Evolutionary conservation across 2,797 vertebrate genomes (phyloP).

Genomic region (Paratrypauchen microcephalus): DNA sequence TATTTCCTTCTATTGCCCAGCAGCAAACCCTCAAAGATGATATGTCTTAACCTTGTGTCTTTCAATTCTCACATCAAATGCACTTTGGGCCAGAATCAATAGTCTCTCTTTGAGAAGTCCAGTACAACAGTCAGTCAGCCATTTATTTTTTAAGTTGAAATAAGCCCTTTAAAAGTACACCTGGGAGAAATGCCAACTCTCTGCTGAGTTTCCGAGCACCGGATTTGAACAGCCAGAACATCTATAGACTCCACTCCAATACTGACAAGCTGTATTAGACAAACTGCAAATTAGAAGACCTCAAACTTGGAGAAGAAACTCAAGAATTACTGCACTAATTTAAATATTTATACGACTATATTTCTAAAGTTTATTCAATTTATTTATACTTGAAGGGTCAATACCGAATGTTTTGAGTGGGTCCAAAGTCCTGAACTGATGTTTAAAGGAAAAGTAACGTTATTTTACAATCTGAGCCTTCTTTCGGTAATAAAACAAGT

Average conservation of each 20-base stretch:
- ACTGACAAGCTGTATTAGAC: neutral
- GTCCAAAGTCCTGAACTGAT: too few relatives aligned
- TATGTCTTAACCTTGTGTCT: slow-evolving; percentile 9
- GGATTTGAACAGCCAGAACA: neutral
- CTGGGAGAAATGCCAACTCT: slow-evolving; percentile 6
- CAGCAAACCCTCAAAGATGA: neutral
- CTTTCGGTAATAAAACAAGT: too few relatives aligned
- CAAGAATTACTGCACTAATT: neutral
- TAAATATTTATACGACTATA: too few relatives aligned
- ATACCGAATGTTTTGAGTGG: too few relatives aligned
- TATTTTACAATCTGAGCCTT: too few relatives aligned
- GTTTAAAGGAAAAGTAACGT: too few relatives aligned
- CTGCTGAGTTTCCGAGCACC: slow-evolving; percentile 16
- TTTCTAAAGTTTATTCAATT: too few relatives aligned
- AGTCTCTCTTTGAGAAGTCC: slow-evolving; percentile 1
- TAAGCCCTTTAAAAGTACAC: neutral
- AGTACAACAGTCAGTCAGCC: neutral
- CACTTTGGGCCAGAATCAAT: slow-evolving; percentile 10
- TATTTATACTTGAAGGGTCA: too few relatives aligned
- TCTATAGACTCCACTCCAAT: neutral
- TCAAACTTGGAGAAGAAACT: neutral
- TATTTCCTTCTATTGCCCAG: neutral
- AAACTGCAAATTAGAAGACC: neutral
- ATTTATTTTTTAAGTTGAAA: slow-evolving; percentile 9
- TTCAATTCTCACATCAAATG: slow-evolving; percentile 8